Conservation (phyloP, 2,797 vertebrate species). For the Falco berigora region DNA sequence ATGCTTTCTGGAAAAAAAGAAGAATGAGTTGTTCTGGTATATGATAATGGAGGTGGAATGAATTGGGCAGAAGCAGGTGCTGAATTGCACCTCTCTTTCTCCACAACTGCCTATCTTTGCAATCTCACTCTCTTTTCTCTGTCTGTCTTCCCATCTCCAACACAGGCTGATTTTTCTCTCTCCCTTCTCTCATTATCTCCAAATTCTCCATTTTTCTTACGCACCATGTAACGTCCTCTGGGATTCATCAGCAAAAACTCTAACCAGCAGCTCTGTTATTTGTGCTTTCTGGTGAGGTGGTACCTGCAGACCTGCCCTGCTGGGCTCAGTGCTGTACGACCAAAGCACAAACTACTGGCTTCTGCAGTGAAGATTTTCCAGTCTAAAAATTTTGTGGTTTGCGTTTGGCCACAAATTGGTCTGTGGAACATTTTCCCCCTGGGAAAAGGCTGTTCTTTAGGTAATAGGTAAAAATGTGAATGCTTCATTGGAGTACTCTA, state of each 20-base stretch:
- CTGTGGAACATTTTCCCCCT: neutral
- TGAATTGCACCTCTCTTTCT: neutral
- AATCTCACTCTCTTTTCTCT: constrained; percentile 25
- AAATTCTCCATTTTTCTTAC: neutral
- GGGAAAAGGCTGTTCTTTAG: constrained; percentile 12
- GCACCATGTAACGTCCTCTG: neutral
- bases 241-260: neutral
- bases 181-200: neutral
- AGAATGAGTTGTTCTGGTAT: constrained; percentile 14
- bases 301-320: neutral
- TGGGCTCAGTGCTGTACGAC: neutral
- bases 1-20: constrained; percentile 3
- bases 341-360: neutral
- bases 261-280: neutral
- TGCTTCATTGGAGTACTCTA: constrained; percentile 10
- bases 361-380: neutral
- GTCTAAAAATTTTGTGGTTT: neutral
- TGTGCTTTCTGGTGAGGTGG: neutral
- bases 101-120: constrained; percentile 1
- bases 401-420: neutral
- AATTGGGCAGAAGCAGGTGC: neutral
- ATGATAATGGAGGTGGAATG: constrained; percentile 32
- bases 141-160: neutral
- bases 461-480: constrained; percentile 47
- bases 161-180: neutral